phyloP scores from a whole-genome alignment of 2,797 vertebrate species.

The Cyprinodon diabolis region DNA sequence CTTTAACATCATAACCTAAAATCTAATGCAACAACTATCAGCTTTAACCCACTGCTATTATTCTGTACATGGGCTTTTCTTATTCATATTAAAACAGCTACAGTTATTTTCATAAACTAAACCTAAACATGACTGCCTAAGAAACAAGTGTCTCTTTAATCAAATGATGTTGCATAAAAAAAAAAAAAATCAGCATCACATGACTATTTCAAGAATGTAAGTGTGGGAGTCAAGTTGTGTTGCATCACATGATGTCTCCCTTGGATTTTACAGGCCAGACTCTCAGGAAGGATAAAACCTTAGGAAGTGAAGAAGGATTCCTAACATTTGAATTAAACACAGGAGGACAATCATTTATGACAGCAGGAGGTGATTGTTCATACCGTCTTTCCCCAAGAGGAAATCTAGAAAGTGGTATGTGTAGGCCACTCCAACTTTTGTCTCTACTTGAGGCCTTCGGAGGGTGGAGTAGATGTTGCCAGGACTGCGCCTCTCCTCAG shows the following conservation, averaged over 20 bases:
- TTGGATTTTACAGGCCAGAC: slow-evolving; percentile 14
- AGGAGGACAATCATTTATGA: slow-evolving; percentile 4
- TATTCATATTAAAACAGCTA: not conserved
- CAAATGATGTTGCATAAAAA: not conserved
- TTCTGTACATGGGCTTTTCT: too few species aligned
- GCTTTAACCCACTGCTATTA: not conserved
- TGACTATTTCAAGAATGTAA: slow-evolving; percentile 34
- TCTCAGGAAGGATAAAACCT: slow-evolving; percentile 1
- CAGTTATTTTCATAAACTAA: not conserved
- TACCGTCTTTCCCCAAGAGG: slow-evolving; percentile 89
- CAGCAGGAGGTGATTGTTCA: not conserved
- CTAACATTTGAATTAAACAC: not conserved
- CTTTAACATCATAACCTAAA: not conserved
- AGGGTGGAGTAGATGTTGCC: slow-evolving; percentile 97
- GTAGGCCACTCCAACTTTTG: slow-evolving; percentile 90
- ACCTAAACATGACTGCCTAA: not conserved
- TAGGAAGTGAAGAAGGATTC: not conserved
- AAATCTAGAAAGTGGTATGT: slow-evolving; percentile 96
- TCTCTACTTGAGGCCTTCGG: slow-evolving; percentile 94
- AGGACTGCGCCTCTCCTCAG: slow-evolving; percentile 84
- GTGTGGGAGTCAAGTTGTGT: slow-evolving; percentile 31
- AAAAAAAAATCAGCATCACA: slow-evolving; percentile 7
- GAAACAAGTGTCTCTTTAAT: slow-evolving; percentile 5
- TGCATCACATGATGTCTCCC: slow-evolving; percentile 22
- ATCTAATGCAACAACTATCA: not conserved